A percentile compares a stretch with the other conserved stretches of the same genome.
Conservation (phyloP, 2,888 invertebrate species). For the Tipula lateralis region DNA sequence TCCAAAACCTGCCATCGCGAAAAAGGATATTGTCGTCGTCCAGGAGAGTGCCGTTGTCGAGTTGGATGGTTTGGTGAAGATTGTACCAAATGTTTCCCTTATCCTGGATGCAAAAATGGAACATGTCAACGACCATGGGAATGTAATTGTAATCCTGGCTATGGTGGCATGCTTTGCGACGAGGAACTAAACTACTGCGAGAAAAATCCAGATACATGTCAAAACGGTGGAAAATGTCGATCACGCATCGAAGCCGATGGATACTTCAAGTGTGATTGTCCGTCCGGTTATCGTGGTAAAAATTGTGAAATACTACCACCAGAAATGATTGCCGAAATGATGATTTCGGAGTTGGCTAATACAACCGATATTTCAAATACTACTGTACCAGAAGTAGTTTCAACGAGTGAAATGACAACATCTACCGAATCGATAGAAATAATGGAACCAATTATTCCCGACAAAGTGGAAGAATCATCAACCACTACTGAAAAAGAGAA, state of each 20-base stretch:
- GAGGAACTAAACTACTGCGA: constrained; percentile 84
- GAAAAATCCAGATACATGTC: constrained; percentile 66
- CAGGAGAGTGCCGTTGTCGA: constrained; percentile 76
- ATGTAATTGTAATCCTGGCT: constrained; percentile 76
- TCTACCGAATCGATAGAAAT: background rate
- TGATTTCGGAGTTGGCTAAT: background rate
- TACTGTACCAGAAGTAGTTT: background rate
- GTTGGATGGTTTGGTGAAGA: constrained; percentile 83
- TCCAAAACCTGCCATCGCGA: constrained; percentile 74
- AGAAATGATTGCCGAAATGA: constrained; percentile 32
- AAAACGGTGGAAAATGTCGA: constrained; percentile 76
- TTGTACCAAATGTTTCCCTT: constrained; percentile 72
- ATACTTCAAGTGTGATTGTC: constrained; percentile 69
- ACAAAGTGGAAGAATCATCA: background rate
- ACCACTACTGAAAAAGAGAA: background rate
- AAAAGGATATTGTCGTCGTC: constrained; percentile 77
- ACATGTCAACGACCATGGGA: constrained; percentile 83
- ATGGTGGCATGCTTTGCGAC: constrained; percentile 84
- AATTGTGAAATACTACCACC: constrained; percentile 62
- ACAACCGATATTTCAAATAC: background rate
- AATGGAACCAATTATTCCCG: background rate
- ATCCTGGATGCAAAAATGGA: constrained; percentile 86
- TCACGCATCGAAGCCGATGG: constrained; percentile 74
- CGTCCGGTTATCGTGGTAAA: constrained; percentile 68
- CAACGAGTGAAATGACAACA: background rate